Evolutionary conservation across 2,113 vertebrate genomes (phyloP), one percentile per base, ranked within the genome.

Genomic region (Nannobrachium achirus): DNA sequence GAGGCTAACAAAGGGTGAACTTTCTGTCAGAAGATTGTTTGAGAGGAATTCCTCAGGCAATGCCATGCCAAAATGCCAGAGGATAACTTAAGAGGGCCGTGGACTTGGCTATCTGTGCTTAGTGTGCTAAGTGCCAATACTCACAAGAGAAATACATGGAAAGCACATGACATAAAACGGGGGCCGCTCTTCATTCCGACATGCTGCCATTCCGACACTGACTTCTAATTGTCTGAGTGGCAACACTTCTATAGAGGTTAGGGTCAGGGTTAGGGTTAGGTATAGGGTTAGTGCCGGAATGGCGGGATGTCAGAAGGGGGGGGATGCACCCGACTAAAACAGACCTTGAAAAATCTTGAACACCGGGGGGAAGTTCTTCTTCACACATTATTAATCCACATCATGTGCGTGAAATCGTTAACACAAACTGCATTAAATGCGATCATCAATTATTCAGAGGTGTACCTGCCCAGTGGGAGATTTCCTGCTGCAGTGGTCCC

Each of bases 371-470:
- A 56, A 7, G 0, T 4, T 33, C 42, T n/a, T n/a, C 49, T 45
- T 69, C 33, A 56, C 56, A 45, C 49, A 15, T 63, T 56, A 45
- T 62, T 69, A 57, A 75, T 70, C 52, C 1, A 52, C 51, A 10
- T 33, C 56, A 18, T 63, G 63, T 64, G 78, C 25, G 25, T 33
- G 25, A 5, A 33, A 62, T 25, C 66, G 79, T 87, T 83, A 50
- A 83, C 81, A 80, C 76, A 83, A 80, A 78, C 58, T 18, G 52
- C 63, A 78, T 79, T 84, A 70, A 80, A 76, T 73, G 63, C 63
- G 76, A 65, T 44, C 61, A 85, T 90, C 71, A 89, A 92, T 91
- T 89, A 92, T 93, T 92, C 72, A 91, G 56, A 75, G 49, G 75
- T 73, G 66, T 76, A 87, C 56, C 71, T 73, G 86, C 88, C 87